A percentile compares a stretch with the other conserved stretches of the same genome.
Evolutionary conservation across 2,888 invertebrate genomes (phyloP).

Genomic region (Zhuqinia jingwanae): DNA sequence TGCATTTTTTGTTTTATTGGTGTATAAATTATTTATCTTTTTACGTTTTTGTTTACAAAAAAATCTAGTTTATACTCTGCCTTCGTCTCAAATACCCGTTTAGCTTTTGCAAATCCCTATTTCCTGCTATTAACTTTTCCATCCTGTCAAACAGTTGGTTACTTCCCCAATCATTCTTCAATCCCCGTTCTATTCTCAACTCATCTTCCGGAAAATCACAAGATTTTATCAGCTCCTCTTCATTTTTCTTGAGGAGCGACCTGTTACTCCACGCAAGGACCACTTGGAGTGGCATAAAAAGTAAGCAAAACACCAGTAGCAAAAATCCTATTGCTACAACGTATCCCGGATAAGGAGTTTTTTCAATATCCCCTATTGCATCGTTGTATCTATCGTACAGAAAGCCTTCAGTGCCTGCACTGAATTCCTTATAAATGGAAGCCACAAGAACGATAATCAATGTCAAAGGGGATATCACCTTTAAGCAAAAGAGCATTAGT

Average conservation of each 20-base stretch:
- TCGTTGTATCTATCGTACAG: conserved; percentile 26
- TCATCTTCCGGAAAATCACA: conserved; percentile 66
- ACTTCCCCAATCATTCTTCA: conserved; percentile 4
- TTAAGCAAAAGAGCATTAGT: conserved; percentile 67
- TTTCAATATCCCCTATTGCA: neutral
- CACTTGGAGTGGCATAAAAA: conserved; percentile 57
- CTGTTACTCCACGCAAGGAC: conserved; percentile 44
- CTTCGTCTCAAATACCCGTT: neutral
- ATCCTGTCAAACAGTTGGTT: conserved; percentile 16
- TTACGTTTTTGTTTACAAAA: neutral
- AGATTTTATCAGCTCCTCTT: conserved; percentile 24
- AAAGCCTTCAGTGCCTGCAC: conserved; percentile 21
- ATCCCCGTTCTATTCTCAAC: conserved; percentile 36
- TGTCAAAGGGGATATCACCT: conserved; percentile 59
- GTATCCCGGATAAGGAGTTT: conserved; percentile 29
- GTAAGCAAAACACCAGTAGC: conserved; percentile 6
- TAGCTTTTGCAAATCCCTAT: conserved; percentile 33
- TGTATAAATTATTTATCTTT: neutral
- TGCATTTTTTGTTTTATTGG: neutral
- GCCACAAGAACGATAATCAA: conserved; percentile 50
- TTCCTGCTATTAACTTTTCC: conserved; percentile 48
- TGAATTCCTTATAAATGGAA: conserved; percentile 39
- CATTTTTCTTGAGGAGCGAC: conserved; percentile 33
- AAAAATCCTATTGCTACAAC: conserved; percentile 51
- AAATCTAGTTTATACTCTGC: neutral